Evolutionary conservation across 2,113 vertebrate genomes (phyloP).

Genomic region (Dolichallabes microphthalmus): DNA sequence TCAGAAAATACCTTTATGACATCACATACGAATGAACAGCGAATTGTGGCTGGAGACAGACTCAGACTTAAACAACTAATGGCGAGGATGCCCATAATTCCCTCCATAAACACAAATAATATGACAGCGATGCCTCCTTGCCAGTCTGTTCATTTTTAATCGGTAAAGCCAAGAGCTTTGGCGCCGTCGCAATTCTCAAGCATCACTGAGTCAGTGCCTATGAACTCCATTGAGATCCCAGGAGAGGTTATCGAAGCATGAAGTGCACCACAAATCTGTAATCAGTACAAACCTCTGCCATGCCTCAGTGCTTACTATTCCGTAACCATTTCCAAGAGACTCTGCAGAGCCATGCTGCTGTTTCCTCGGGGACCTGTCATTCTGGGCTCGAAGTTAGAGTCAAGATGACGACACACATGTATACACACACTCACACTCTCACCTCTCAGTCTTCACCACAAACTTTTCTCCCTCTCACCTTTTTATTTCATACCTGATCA

Average conservation of each 20-base stretch:
- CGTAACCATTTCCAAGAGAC: constrained; percentile 33
- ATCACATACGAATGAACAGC: neutral
- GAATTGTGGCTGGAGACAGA: neutral
- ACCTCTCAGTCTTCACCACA: neutral
- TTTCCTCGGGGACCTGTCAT: constrained; percentile 57
- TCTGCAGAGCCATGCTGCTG: constrained; percentile 24
- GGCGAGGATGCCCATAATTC: neutral
- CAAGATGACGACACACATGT: constrained; percentile 41
- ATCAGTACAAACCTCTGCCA: constrained; percentile 31
- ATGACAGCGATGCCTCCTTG: no score
- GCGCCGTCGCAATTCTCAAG: neutral
- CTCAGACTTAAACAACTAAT: neutral
- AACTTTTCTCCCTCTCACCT: neutral
- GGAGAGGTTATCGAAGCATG: constrained; percentile 13
- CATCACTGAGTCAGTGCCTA: neutral
- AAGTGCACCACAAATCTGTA: constrained; percentile 23
- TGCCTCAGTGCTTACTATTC: constrained; percentile 38
- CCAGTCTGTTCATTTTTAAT: neutral
- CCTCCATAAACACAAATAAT: neutral
- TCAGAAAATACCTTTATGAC: neutral
- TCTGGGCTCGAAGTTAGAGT: constrained; percentile 45
- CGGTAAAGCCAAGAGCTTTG: neutral
- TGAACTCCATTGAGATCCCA: constrained; percentile 9
- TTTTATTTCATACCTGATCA: neutral
- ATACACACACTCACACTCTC: neutral